Percentiles rank a stretch among this genome's conserved stretches.
Conservation (phyloP, 2,113 vertebrate genomes). For the Rana temporaria region DNA sequence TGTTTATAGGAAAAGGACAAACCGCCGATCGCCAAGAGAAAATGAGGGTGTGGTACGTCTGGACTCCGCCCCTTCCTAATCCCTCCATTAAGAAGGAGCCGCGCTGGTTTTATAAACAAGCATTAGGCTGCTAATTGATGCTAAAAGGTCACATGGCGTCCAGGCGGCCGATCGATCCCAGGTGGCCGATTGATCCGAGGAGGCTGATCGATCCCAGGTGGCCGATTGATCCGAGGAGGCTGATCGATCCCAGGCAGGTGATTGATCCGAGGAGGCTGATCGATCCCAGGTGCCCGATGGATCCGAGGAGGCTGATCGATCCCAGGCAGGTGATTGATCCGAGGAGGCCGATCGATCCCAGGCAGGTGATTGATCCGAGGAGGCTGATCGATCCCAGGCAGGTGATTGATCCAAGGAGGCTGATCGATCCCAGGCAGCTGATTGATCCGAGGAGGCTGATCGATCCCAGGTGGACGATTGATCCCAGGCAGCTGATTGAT, state of each 20-base stretch:
- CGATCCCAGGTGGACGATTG: background rate
- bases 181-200: background rate
- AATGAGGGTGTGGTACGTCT: constrained; percentile 34
- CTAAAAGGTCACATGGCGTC: background rate
- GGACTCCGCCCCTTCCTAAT: constrained; percentile 5
- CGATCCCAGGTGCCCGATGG: background rate
- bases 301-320: background rate
- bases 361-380: no score
- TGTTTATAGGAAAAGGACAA: constrained; percentile 69
- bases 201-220: background rate
- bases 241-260: background rate
- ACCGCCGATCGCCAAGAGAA: constrained; percentile 58
- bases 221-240: background rate
- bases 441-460: background rate
- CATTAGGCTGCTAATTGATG: background rate
- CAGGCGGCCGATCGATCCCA: background rate
- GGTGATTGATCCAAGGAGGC: no score
- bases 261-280: background rate
- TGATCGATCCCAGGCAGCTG: background rate
- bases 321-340: no score
- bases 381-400: background rate
- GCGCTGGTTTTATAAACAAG: constrained; percentile 39
- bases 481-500: background rate
- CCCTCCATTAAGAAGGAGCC: constrained; percentile 7
- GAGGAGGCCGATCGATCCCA: background rate